Evolutionary conservation across 2,797 vertebrate genomes (phyloP), one percentile per base, ranked within the genome.

Genomic region (Labroides dimidiatus): DNA sequence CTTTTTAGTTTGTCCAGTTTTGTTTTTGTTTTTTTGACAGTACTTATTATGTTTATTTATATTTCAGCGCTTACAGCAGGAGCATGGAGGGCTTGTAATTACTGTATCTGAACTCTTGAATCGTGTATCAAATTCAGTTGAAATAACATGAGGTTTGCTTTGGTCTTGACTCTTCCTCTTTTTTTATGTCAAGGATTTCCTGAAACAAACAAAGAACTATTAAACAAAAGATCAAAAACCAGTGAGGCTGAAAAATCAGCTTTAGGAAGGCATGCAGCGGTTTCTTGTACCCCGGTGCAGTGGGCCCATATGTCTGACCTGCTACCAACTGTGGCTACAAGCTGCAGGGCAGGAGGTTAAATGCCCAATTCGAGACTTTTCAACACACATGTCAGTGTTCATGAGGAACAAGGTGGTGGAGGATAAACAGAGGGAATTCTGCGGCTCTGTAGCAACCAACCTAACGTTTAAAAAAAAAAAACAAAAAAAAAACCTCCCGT

Each of bases 41-140:
- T 94, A 89, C 84, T 93, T 89, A 93, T 94, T 93, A 93, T 93
- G 91, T 93, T 91, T 93, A 93, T 93, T 93, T 94, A 93, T 92
- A 93, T 90, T 85, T 79, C 86, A 65, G 84, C 50, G 68, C 87
- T 77, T 90, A 84, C 79, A 84, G 84, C 68, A 73, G 85, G 70
- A 87, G 85, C 82, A 78, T 27, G 56, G 78, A 70, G 81, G 75
- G 84, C 88, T 92, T 92, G 90, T 92, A 89, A 93, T 93, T 93
- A 90, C 67, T 80, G 78, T 78, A 93, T 87, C 85, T 84, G 84
- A 85, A 83, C 82, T 83, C 54, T 84, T 68, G 69, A 81, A 81
- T 82, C 81, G 42, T 74, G 75, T 82, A 86, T 93, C 88, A 85
- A 63, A 84, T 87, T 88, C 69, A 53, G 85, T 82, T 85, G 80